These are phyloP conservation scores for Nyctibius bracteatus DNA, from an alignment of 2,113 vertebrate genomes.

Conservation along the genomic window DNA sequence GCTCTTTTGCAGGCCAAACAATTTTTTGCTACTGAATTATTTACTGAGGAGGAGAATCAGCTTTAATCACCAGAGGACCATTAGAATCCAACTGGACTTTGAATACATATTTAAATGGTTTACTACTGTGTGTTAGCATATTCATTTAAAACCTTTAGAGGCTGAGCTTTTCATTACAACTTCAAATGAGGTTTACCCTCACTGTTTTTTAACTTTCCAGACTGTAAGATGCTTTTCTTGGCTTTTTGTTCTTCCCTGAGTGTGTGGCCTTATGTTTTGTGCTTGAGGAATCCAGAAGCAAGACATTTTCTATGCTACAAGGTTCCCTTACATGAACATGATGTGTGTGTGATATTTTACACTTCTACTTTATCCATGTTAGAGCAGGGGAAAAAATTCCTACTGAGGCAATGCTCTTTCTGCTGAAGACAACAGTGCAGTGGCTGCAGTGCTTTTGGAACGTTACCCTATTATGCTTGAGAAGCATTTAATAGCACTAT, in stretches of 20 bases:
- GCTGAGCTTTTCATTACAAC: neutral
- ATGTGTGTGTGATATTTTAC: neutral
- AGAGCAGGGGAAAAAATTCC: neutral
- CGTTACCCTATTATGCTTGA: neutral
- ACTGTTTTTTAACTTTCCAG: neutral
- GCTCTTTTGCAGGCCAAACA: neutral
- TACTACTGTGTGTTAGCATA: neutral
- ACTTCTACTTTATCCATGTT: neutral
- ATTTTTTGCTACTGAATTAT: slow-evolving; percentile 19
- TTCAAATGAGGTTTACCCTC: neutral
- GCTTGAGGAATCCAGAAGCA: neutral
- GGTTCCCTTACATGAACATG: neutral
- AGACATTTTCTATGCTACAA: neutral
- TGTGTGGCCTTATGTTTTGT: neutral
- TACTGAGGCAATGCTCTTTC: neutral
- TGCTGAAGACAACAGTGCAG: neutral
- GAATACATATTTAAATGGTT: slow-evolving; percentile 55
- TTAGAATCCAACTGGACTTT: slow-evolving; percentile 33
- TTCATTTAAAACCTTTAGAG: slow-evolving; percentile 6
- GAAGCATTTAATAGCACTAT: neutral
- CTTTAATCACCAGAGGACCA: slow-evolving; percentile 27
- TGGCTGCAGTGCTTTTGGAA: neutral
- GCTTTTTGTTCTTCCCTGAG: neutral
- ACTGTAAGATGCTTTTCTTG: neutral
- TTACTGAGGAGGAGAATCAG: neutral